Percentiles rank a stretch among this genome's conserved stretches.
phyloP scores from a whole-genome alignment of 2,797 vertebrate genomes.

The Scolopax bukidnonensis region DNA sequence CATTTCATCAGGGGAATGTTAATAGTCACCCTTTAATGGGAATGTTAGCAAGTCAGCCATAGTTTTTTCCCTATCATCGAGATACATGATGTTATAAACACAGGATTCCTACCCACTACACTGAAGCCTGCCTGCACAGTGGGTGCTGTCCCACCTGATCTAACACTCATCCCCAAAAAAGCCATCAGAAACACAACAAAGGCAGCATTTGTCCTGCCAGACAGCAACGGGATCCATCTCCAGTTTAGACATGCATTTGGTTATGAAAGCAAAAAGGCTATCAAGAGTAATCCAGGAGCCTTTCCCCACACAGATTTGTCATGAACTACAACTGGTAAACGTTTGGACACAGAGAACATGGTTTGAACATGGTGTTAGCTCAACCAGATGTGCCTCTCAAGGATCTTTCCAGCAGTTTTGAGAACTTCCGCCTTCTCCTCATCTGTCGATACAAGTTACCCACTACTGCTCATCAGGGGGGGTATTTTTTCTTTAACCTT shows the following conservation, averaged over 20 bases:
- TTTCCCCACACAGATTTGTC: background rate
- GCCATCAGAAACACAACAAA: background rate
- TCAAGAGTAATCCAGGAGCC: background rate
- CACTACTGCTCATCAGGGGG: too few relatives aligned
- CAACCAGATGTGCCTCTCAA: fast-evolving
- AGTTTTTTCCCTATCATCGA: fast-evolving
- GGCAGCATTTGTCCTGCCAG: background rate
- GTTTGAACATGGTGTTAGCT: background rate
- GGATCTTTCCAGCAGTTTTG: background rate
- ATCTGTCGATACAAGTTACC: too few relatives aligned
- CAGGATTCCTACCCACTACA: background rate
- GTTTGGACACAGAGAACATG: background rate
- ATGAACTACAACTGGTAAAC: background rate
- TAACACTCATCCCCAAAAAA: background rate
- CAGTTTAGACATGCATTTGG: background rate
- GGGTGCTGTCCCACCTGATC: background rate
- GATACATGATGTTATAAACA: background rate
- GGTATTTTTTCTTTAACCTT: too few relatives aligned
- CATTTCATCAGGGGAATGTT: background rate
- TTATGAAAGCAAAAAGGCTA: background rate
- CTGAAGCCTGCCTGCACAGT: background rate
- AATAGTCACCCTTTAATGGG: background rate
- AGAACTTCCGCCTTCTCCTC: too few relatives aligned
- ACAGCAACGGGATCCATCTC: background rate
- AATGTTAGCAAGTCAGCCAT: background rate